phyloP scores from a whole-genome alignment of 2,113 vertebrate species.

The Caloenas nicobarica region DNA sequence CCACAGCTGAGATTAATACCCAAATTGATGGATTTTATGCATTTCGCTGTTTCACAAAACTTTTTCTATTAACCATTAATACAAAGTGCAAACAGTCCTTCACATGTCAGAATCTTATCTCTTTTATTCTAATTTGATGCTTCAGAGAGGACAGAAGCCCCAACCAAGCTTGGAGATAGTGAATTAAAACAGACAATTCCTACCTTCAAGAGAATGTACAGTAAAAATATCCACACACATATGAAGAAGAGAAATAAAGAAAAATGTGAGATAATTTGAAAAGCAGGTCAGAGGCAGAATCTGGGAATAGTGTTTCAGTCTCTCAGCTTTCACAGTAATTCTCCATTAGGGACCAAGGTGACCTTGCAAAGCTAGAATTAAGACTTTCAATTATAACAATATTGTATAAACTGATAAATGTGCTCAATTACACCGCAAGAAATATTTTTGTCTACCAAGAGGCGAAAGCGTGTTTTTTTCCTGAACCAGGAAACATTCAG shows the following conservation, averaged over 20 bases:
- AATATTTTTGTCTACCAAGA: neutral
- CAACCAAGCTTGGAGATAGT: neutral
- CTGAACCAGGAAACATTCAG: neutral
- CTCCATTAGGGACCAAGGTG: constrained; percentile 9
- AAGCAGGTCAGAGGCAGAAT: constrained; percentile 29
- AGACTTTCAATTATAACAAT: constrained; percentile 32
- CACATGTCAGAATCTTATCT: neutral
- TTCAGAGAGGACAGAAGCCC: neutral
- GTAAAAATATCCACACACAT: neutral
- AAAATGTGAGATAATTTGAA: neutral
- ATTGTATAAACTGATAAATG: constrained; percentile 4
- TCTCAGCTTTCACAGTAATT: neutral
- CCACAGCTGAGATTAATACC: neutral
- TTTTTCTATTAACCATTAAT: neutral
- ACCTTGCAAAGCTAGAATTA: constrained; percentile 26
- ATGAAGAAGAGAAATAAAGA: neutral
- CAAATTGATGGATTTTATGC: neutral
- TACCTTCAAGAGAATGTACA: neutral
- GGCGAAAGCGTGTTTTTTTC: neutral
- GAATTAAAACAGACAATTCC: neutral
- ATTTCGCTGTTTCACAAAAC: neutral
- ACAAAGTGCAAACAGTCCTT: neutral
- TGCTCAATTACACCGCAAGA: neutral
- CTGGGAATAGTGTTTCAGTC: neutral
- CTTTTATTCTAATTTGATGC: neutral